A percentile compares a stretch with the other conserved stretches of the same genome.
These are phyloP conservation scores for Petroica traversi DNA, from an alignment of 2,113 vertebrate species.

Conservation along the genomic window DNA sequence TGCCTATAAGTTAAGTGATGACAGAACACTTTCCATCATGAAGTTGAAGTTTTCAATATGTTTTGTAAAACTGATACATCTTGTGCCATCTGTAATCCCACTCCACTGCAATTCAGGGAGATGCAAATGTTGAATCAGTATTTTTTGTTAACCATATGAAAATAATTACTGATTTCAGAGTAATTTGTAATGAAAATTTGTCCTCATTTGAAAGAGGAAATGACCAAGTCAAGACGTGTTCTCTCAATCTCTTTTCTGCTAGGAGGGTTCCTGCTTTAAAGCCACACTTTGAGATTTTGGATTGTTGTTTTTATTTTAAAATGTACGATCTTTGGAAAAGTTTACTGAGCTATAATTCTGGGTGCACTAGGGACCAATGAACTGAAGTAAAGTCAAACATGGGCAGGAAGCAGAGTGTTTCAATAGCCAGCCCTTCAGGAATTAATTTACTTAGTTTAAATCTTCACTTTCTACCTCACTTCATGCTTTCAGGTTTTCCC, in stretches of 20 bases:
- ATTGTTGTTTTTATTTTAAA: not conserved
- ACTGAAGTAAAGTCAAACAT: slow-evolving; percentile 32
- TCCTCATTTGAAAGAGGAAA: not conserved
- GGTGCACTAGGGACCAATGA: slow-evolving; percentile 39
- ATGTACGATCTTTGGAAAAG: slow-evolving; percentile 8
- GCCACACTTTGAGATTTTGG: not conserved
- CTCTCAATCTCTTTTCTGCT: not conserved
- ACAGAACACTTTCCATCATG: slow-evolving; percentile 31
- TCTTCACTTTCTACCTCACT: not conserved
- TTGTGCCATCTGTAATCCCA: slow-evolving; percentile 40
- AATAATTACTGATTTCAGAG: slow-evolving; percentile 42
- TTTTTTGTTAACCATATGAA: slow-evolving; percentile 41
- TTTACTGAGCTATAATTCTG: slow-evolving; percentile 52
- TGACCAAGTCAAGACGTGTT: not conserved
- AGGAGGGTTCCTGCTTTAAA: slow-evolving; percentile 1
- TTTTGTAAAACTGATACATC: slow-evolving; percentile 34
- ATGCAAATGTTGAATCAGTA: slow-evolving; percentile 31
- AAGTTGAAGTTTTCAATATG: slow-evolving; percentile 45
- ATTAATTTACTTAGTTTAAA: not conserved
- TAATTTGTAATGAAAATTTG: not conserved
- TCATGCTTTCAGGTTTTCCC: not conserved
- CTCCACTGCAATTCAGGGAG: slow-evolving; percentile 30
- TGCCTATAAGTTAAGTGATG: slow-evolving; percentile 20
- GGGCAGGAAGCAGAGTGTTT: slow-evolving; percentile 19
- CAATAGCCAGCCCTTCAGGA: not conserved